Evolutionary conservation across 2,113 vertebrate species (phyloP).

Genomic region (Acrocephalus arundinaceus): DNA sequence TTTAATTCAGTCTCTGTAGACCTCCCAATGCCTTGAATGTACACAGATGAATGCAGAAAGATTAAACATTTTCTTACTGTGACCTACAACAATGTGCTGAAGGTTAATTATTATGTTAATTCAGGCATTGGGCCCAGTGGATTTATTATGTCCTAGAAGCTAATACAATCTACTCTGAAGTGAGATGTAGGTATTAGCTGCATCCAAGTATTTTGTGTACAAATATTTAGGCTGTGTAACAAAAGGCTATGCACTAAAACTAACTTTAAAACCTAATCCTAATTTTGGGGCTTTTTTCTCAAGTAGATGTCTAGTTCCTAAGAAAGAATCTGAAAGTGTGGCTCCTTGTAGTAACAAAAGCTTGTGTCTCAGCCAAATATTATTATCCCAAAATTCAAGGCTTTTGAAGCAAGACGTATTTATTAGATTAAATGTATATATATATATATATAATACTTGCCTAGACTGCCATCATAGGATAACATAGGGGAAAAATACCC

Average conservation of each 20-base stretch:
- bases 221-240: background rate
- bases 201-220: background rate
- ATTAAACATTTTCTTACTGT: constrained; percentile 64
- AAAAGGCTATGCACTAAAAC: background rate
- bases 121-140: constrained; percentile 17
- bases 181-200: background rate
- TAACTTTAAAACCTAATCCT: background rate
- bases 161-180: constrained; percentile 36
- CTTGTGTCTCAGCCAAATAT: background rate
- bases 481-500: background rate
- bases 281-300: background rate
- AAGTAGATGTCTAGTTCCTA: background rate
- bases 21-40: background rate
- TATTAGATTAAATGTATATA: background rate
- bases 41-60: constrained; percentile 61
- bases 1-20: constrained; percentile 39
- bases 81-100: constrained; percentile 57
- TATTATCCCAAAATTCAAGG: background rate
- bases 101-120: constrained; percentile 72
- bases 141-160: constrained; percentile 37
- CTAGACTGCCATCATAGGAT: background rate
- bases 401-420: background rate
- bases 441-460: background rate
- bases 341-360: background rate
- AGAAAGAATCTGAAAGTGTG: background rate